A percentile compares a stretch with the other conserved stretches of the same genome.
Evolutionary conservation across 2,888 invertebrate genomes (phyloP).

Genomic region (Poecilus cupreus): DNA sequence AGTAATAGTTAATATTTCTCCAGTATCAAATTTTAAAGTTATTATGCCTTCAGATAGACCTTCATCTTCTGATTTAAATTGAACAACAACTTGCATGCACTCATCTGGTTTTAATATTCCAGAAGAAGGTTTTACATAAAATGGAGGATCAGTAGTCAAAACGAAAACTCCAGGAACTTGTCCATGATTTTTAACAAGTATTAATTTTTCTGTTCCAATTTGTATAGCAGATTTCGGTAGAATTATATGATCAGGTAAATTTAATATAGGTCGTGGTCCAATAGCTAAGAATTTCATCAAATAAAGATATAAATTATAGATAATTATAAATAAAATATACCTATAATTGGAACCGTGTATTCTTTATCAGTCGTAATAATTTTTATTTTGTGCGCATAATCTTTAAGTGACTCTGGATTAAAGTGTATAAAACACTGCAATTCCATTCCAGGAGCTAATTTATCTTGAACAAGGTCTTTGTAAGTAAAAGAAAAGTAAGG

Average conservation of each 20-base stretch:
- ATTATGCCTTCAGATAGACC: constrained; percentile 72
- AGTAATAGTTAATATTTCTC: constrained; percentile 74
- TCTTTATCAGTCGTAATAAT: constrained; percentile 75
- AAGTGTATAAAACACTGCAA: constrained; percentile 79
- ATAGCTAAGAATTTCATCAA: constrained; percentile 71
- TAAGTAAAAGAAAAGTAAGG: constrained; percentile 75
- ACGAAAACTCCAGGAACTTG: constrained; percentile 73
- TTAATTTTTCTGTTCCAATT: constrained; percentile 72
- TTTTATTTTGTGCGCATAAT: constrained; percentile 75
- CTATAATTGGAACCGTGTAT: constrained; percentile 77
- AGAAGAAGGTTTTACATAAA: constrained; percentile 75
- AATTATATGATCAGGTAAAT: constrained; percentile 77
- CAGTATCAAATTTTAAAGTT: constrained; percentile 71
- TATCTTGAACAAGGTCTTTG: constrained; percentile 72
- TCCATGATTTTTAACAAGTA: constrained; percentile 77
- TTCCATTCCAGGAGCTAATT: constrained; percentile 83
- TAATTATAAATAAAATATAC: constrained; percentile 69
- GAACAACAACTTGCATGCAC: constrained; percentile 73
- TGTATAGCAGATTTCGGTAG: constrained; percentile 76
- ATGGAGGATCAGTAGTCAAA: constrained; percentile 72
- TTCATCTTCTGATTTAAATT: constrained; percentile 73
- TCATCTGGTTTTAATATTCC: constrained; percentile 74
- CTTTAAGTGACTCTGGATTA: constrained; percentile 75
- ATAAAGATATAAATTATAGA: background rate
- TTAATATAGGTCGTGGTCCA: constrained; percentile 76